Conservation (phyloP, 2,797 vertebrate genomes). For the Delichon dasypus region DNA sequence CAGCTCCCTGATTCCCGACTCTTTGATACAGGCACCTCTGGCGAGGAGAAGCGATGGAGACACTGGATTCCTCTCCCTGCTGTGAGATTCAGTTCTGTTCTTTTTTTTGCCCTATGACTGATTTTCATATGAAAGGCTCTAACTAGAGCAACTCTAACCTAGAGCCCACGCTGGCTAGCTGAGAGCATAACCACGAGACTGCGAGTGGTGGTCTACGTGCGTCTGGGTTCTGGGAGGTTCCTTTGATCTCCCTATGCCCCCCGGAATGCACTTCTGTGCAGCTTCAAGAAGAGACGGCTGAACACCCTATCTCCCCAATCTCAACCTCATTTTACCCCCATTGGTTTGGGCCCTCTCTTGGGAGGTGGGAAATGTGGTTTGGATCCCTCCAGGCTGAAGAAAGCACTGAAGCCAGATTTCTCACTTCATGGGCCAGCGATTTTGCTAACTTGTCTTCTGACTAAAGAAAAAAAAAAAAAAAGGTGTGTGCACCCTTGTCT, state of each 20-base stretch:
- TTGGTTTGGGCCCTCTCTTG: constrained; percentile 7
- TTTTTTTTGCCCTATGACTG: not conserved
- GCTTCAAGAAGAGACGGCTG: constrained; percentile 30
- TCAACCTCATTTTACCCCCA: constrained; percentile 39
- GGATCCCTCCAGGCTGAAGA: constrained; percentile 52
- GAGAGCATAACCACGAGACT: not conserved
- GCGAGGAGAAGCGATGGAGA: not conserved
- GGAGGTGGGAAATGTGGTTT: constrained; percentile 59
- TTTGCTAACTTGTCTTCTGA: not conserved
- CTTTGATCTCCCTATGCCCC: constrained; percentile 57
- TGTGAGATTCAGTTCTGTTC: fast-evolving
- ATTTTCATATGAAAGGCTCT: not conserved
- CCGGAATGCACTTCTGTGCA: not conserved
- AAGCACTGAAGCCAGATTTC: constrained; percentile 32
- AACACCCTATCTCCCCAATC: constrained; percentile 52
- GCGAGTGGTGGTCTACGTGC: not conserved
- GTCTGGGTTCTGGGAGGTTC: not conserved
- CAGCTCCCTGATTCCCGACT: not conserved
- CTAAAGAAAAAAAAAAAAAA: not conserved
- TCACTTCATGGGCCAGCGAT: constrained; percentile 51
- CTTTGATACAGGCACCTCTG: not conserved
- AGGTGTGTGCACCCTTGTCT: not conserved
- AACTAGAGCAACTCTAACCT: constrained; percentile 12
- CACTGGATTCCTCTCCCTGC: not conserved
- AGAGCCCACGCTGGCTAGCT: constrained; percentile 2